Percentiles rank a stretch among this genome's conserved stretches.
Evolutionary conservation across 2,113 vertebrate species (phyloP).

Genomic region (Colaptes auratus): DNA sequence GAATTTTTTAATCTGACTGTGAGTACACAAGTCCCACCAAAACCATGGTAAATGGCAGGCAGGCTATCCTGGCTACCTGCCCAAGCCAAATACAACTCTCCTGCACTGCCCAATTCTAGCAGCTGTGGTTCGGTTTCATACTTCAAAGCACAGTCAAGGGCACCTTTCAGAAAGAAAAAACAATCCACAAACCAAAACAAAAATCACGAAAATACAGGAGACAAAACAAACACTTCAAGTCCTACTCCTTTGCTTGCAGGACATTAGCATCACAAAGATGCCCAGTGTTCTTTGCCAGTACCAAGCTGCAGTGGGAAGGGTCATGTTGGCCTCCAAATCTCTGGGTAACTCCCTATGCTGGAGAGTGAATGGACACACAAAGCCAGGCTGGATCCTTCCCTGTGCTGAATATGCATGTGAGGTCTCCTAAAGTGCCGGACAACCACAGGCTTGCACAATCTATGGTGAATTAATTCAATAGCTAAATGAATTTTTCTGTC

Average conservation of each 20-base stretch:
- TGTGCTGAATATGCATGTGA: not conserved
- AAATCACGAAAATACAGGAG: not conserved
- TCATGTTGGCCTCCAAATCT: not conserved
- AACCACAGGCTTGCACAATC: not conserved
- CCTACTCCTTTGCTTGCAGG: not conserved
- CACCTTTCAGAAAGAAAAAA: not conserved
- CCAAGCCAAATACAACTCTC: not conserved
- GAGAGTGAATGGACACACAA: not conserved
- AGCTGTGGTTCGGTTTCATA: not conserved
- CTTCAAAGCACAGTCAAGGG: not conserved
- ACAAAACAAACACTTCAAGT: not conserved
- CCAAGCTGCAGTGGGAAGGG: not conserved
- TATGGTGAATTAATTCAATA: slow-evolving; percentile 45
- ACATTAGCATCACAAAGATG: not conserved
- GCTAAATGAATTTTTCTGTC: slow-evolving; percentile 23
- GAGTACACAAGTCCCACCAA: not conserved
- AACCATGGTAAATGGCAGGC: not conserved
- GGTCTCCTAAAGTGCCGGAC: not conserved
- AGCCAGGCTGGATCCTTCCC: not conserved
- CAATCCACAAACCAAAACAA: too few relatives aligned
- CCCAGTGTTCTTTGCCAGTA: rapidly evolving
- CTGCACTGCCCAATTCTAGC: not conserved
- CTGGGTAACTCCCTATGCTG: not conserved
- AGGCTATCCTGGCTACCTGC: not conserved
- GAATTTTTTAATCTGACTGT: not conserved